Evolutionary conservation across 37 sponge, comb jelly and placozoan genomes (phyloP), one percentile per base, ranked within the genome.

Genomic region (Dysidea cf. avara): DNA sequence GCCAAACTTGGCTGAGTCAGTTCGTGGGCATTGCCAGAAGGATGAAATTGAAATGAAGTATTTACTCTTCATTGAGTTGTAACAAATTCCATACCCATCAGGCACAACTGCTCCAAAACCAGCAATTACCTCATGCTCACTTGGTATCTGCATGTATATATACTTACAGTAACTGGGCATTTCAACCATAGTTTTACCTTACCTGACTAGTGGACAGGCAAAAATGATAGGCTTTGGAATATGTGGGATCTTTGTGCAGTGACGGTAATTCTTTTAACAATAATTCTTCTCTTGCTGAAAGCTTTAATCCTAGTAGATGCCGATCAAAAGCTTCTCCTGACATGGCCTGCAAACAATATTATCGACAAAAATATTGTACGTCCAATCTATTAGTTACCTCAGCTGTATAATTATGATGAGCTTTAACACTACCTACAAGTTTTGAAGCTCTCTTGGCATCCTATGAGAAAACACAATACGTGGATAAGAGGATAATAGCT

Each of bases 131-230:
- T n/a, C n/a, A n/a, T n/a, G n/a, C n/a, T n/a, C n/a, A n/a, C n/a
- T n/a, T n/a, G n/a, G n/a, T n/a, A n/a, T n/a, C n/a, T n/a, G n/a
- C n/a, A n/a, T n/a, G n/a, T n/a, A n/a, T n/a, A n/a, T n/a, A n/a
- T n/a, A n/a, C n/a, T n/a, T n/a, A n/a, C n/a, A n/a, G n/a, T n/a
- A n/a, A n/a, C n/a, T n/a, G n/a, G n/a, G n/a, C n/a, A n/a, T n/a
- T n/a, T n/a, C n/a, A n/a, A n/a, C n/a, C n/a, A n/a, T 12, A 58
- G n/a, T n/a, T 48, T 1, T 7, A 39, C 7, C 76, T 53, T 49
- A 96, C 96, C 78, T 96, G 96, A 68, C 96, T 96, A 33, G 96
- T 92, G 61, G 93, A 92, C 46, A 96, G 80, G 39, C 76, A 28
- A 61, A 87, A 89, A 30, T 81, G 81, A 0, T 73, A 62, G 22